phyloP scores from a whole-genome alignment of 2,797 vertebrate genomes.

The Pseudochaenichthys georgianus region DNA sequence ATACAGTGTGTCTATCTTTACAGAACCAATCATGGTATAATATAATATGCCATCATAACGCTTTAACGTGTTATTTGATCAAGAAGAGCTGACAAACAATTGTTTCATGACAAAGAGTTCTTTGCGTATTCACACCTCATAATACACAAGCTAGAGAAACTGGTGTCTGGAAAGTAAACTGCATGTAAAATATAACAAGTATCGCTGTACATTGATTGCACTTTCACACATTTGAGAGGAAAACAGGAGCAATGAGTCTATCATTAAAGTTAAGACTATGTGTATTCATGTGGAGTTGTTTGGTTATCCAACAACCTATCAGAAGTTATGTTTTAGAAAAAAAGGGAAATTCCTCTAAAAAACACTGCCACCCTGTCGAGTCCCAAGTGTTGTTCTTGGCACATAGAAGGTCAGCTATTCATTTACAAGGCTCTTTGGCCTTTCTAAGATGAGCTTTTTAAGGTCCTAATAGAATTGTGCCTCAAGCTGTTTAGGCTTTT shows the following conservation, averaged over 20 bases:
- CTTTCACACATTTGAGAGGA: slow-evolving; percentile 51
- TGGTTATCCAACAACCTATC: slow-evolving; percentile 15
- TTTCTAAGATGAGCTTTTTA: slow-evolving; percentile 27
- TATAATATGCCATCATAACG: slow-evolving; percentile 1
- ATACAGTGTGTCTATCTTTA: slow-evolving; percentile 27
- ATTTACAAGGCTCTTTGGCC: slow-evolving; percentile 53
- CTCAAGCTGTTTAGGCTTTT: slow-evolving; percentile 32
- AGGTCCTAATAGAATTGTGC: slow-evolving; percentile 33
- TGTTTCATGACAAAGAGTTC: not conserved
- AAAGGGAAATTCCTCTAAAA: slow-evolving; percentile 25
- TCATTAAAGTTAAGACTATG: not conserved
- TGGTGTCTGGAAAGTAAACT: slow-evolving; percentile 40
- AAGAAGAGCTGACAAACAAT: slow-evolving; percentile 43
- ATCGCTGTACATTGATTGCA: slow-evolving; percentile 59
- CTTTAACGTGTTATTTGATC: slow-evolving; percentile 35
- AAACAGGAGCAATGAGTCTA: slow-evolving; percentile 8
- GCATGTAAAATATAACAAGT: not conserved
- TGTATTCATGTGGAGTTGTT: slow-evolving; percentile 12
- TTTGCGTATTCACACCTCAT: slow-evolving; percentile 8
- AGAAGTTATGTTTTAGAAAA: not conserved
- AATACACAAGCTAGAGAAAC: slow-evolving; percentile 32
- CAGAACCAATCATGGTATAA: slow-evolving; percentile 58
- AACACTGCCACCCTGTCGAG: slow-evolving; percentile 31
- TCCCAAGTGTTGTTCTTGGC: slow-evolving; percentile 67
- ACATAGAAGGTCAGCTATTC: slow-evolving; percentile 71